These are phyloP conservation scores for Globia sparganii DNA, from an alignment of 2,888 invertebrate species.

Conservation along the genomic window DNA sequence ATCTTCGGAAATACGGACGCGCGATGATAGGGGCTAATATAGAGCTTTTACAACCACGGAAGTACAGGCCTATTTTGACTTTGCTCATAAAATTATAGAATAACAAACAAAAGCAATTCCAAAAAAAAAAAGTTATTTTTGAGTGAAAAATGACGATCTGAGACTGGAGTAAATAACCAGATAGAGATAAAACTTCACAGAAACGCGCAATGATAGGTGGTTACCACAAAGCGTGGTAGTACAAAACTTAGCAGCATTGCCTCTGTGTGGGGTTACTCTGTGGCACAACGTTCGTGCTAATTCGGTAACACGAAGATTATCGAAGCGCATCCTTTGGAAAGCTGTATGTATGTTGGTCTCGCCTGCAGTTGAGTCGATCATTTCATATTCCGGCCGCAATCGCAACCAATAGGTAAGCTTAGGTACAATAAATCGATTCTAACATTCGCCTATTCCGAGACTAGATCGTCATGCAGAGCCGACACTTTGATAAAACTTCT, in stretches of 20 bases:
- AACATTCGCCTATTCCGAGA: conserved; percentile 35
- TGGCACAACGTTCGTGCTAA: neutral
- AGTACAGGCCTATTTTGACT: neutral
- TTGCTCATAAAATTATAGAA: neutral
- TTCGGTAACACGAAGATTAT: neutral
- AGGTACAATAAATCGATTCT: conserved; percentile 58
- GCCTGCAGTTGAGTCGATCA: conserved; percentile 36
- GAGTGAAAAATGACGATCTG: neutral
- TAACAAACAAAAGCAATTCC: neutral
- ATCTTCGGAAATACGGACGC: neutral
- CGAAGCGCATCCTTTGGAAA: neutral
- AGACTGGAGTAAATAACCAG: neutral
- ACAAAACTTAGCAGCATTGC: neutral
- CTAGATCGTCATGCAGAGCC: conserved; percentile 30
- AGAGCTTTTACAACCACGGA: neutral
- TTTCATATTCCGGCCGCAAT: conserved; percentile 55
- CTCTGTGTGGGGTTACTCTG: neutral
- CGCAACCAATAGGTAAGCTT: conserved; percentile 56
- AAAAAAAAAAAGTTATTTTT: neutral
- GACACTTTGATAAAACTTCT: conserved; percentile 19
- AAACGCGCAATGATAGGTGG: neutral
- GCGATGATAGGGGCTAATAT: too few relatives aligned
- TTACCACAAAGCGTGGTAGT: neutral
- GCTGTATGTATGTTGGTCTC: neutral
- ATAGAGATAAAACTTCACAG: neutral